Evolutionary conservation across 2,113 vertebrate genomes (phyloP), one percentile per base, ranked within the genome.

Genomic region (Hemichromis elongatus): DNA sequence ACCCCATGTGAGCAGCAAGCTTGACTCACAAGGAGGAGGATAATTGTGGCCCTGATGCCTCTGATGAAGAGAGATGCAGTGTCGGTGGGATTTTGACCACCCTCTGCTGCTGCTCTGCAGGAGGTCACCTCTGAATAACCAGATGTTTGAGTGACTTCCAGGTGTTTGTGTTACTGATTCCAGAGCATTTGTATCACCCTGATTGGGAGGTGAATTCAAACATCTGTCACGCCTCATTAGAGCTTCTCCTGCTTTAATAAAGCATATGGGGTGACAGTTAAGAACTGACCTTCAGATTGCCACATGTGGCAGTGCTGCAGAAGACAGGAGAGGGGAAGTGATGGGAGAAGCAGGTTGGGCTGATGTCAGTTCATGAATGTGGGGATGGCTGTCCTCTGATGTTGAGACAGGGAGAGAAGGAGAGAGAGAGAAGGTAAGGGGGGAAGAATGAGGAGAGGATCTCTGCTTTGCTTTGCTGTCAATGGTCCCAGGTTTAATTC

Each of bases 1-100:
- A 98, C 55, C 96, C 97, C 30, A 97, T 99, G 91, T 99, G 96
- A 97, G 18, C 3, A 1, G 9, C 42, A 13, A 37, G 56, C 18
- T 9, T 18, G 42, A 18, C 9, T 21, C n/a, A 47, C 35, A 18
- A 75, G 13, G 68, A 70, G 50, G 77, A 56, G 33, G 33, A 16
- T 21, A 35, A 5, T 18, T 16, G 4, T 3, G 4, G 18, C 26
- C n/a, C 33, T 11, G 6, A 79, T 79, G 87, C 35, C 57, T 61
- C 40, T 73, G 18, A 80, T 19, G 1, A 42, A 80, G 77, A 45
- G 35, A 7, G 84, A 82, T 0, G 10, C 81, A 73, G 7, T 11
- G 8, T 55, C 12, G 79, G 77, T 12, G 77, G 77, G 77, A 14
- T 70, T 37, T 19, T 37, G n/a, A 81, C 55, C 7, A 18, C 42